phyloP scores from a whole-genome alignment of 2,888 invertebrate genomes.

The Ornithoptera priamus region DNA sequence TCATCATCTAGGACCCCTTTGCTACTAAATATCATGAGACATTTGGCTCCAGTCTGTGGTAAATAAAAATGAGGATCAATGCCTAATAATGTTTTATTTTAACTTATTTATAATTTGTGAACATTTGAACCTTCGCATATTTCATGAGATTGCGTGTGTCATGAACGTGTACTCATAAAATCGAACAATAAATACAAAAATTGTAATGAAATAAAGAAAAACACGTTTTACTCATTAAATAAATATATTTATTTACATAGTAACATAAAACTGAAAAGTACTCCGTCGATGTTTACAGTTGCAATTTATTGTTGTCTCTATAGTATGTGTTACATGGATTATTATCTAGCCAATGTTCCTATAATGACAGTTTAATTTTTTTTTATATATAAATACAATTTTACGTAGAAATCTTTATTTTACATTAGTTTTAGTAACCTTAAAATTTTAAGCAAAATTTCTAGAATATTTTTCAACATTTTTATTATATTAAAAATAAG shows the following conservation, averaged over 20 bases:
- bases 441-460: conserved; percentile 48
- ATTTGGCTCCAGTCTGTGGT: too few relatives aligned
- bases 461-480: conserved; percentile 33
- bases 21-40: too few relatives aligned
- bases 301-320: conserved; percentile 48
- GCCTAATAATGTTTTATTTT: background rate
- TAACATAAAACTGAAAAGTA: conserved; percentile 70
- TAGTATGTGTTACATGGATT: conserved; percentile 45
- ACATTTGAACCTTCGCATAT: background rate
- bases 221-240: conserved; percentile 68
- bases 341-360: conserved; percentile 48
- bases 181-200: background rate
- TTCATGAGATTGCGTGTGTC: background rate
- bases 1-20: too few relatives aligned
- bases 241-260: conserved; percentile 79
- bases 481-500: conserved; percentile 32
- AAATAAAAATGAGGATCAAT: too few relatives aligned
- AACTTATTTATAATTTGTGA: background rate
- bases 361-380: conserved; percentile 40
- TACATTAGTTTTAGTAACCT: conserved; percentile 52
- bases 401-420: conserved; percentile 65
- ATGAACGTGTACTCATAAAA: background rate
- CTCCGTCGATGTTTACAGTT: conserved; percentile 67
- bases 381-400: conserved; percentile 70
- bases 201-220: conserved; percentile 49